Evolutionary conservation across 2,888 invertebrate species (phyloP).

Genomic region (Branchipolynoe longqiensis): DNA sequence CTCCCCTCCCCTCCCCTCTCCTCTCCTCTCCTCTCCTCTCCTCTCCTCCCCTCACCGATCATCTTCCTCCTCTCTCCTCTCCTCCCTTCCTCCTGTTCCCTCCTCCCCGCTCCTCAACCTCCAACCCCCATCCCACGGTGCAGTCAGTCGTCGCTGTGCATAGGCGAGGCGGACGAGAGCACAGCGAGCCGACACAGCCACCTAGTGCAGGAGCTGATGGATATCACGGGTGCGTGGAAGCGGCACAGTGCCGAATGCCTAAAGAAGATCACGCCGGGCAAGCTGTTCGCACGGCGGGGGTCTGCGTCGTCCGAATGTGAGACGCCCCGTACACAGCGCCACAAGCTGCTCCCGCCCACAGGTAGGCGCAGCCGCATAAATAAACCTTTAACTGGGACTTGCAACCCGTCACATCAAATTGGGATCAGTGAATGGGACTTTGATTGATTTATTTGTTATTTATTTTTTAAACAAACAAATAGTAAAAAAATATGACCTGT

Average conservation of each 20-base stretch:
- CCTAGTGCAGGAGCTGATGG: conserved; percentile 63
- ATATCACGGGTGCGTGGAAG: conserved; percentile 63
- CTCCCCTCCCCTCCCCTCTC: too few relatives aligned
- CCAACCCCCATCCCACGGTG: neutral
- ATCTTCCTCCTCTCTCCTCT: too few relatives aligned
- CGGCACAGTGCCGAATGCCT: conserved; percentile 60
- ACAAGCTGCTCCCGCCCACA: conserved; percentile 41
- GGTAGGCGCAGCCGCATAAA: conserved; percentile 40
- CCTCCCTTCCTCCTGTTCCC: too few relatives aligned
- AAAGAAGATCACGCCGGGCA: conserved; percentile 56
- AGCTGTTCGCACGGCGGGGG: conserved; percentile 46
- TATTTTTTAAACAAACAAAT: too few relatives aligned
- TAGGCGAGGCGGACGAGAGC: conserved; percentile 12
- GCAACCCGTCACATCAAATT: too few relatives aligned
- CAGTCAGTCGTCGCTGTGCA: neutral
- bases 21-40: too few relatives aligned
- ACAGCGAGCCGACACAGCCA: conserved; percentile 39
- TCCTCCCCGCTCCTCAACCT: too few relatives aligned
- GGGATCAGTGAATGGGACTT: too few relatives aligned
- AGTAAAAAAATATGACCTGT: too few relatives aligned
- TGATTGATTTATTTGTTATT: too few relatives aligned
- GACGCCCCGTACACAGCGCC: conserved; percentile 9
- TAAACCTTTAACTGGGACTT: conserved; percentile 6
- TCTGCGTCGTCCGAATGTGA: conserved; percentile 1
- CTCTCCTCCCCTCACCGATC: too few relatives aligned